Percentiles rank a stretch among this genome's conserved stretches.
These are phyloP conservation scores for Drosophila lacicola DNA, from an alignment of 2,888 invertebrate species.

Conservation along the genomic window DNA sequence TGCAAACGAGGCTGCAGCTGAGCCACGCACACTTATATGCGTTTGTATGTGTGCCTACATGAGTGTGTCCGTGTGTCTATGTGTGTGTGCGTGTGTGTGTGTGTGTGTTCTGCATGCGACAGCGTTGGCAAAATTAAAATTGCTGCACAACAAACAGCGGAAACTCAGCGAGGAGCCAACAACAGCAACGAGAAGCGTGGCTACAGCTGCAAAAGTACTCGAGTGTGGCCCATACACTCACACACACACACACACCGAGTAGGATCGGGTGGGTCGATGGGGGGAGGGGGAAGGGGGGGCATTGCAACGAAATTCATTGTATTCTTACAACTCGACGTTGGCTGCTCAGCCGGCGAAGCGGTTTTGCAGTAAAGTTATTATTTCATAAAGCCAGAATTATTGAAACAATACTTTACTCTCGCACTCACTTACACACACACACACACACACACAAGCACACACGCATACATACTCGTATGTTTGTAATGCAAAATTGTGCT, in stretches of 20 bases:
- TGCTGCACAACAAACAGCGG: constrained; percentile 81
- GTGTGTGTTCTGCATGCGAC: constrained; percentile 63
- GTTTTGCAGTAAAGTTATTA: constrained; percentile 80
- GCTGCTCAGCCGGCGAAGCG: constrained; percentile 61
- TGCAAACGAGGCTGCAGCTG: constrained; percentile 81
- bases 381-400: constrained; percentile 83
- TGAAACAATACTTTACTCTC: constrained; percentile 78
- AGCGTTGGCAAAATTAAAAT: constrained; percentile 80
- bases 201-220: constrained; percentile 43
- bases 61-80: constrained; percentile 4
- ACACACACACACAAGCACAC: constrained; percentile 21
- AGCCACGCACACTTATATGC: constrained; percentile 49
- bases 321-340: constrained; percentile 69
- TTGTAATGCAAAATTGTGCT: constrained; percentile 74
- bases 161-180: constrained; percentile 71
- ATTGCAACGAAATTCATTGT: constrained; percentile 73
- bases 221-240: constrained; percentile 12
- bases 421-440: constrained; percentile 28
- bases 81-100: constrained; percentile 16
- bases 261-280: background rate
- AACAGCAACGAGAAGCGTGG: constrained; percentile 33
- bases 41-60: constrained; percentile 13
- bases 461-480: constrained; percentile 29
- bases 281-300: constrained; percentile 2
- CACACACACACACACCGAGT: background rate